Conservation (phyloP, 2,888 invertebrate genomes). For the Autographa pulchrina region DNA sequence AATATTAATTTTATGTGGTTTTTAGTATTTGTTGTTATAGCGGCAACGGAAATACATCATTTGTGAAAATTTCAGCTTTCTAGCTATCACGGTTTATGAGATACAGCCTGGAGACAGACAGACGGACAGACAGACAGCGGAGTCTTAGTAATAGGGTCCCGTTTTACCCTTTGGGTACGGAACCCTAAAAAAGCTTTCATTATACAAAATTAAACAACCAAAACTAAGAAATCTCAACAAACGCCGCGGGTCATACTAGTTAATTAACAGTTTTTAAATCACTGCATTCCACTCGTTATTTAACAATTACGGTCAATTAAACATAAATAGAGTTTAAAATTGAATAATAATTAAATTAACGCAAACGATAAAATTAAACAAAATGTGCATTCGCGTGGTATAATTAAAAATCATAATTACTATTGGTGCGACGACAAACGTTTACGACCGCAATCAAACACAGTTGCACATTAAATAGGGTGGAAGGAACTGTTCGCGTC, state of each 20-base stretch:
- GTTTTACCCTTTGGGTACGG: too few relatives aligned
- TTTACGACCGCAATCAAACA: slow-evolving; percentile 85
- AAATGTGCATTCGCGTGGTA: slow-evolving; percentile 60
- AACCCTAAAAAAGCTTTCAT: too few relatives aligned
- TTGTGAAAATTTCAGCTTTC: too few relatives aligned
- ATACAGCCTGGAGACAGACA: too few relatives aligned
- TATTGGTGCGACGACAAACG: slow-evolving; percentile 67
- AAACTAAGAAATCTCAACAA: background rate
- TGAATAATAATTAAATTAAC: slow-evolving; percentile 61
- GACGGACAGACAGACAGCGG: too few relatives aligned
- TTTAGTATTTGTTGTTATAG: too few relatives aligned
- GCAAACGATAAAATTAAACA: slow-evolving; percentile 63
- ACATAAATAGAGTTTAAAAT: slow-evolving; percentile 58
- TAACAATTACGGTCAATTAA: slow-evolving; percentile 53
- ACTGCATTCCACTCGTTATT: slow-evolving; percentile 50
- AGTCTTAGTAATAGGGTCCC: too few relatives aligned
- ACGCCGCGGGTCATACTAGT: background rate
- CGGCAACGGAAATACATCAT: too few relatives aligned
- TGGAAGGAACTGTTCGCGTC: slow-evolving; percentile 18
- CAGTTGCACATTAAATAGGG: slow-evolving; percentile 81
- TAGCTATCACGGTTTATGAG: too few relatives aligned
- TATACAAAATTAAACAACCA: background rate
- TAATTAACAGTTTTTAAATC: slow-evolving; percentile 11
- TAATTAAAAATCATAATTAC: slow-evolving; percentile 82
- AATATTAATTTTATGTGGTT: too few relatives aligned